Conservation (phyloP, 1,140 invertebrate species). For the Drosophila parabipectinata region DNA sequence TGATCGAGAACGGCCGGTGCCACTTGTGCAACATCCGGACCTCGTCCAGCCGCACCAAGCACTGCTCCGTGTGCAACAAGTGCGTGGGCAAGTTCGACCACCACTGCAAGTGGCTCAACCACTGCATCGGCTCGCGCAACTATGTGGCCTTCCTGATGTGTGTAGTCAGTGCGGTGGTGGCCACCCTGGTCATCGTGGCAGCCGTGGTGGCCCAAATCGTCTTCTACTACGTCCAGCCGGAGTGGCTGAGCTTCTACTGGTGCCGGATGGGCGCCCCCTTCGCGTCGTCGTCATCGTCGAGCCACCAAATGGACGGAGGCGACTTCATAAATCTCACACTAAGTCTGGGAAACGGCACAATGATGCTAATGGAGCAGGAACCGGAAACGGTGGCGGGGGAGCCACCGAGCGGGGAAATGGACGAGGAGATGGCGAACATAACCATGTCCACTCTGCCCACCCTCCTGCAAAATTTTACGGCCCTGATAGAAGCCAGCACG, state of each 20-base stretch:
- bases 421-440: slow-evolving; percentile 23
- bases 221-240: slow-evolving; percentile 86
- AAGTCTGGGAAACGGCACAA: slow-evolving; percentile 57
- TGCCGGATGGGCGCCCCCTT: slow-evolving; percentile 27
- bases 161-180: slow-evolving; percentile 92
- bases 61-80: slow-evolving; percentile 98
- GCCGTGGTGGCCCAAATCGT: slow-evolving; percentile 89
- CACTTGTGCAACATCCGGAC: slow-evolving; percentile 95
- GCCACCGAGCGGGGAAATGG: slow-evolving; percentile 2
- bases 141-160: slow-evolving; percentile 94
- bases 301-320: slow-evolving; percentile 14
- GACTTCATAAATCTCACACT: slow-evolving; percentile 69
- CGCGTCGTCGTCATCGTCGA: not conserved
- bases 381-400: slow-evolving; percentile 1
- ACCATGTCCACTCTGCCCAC: slow-evolving; percentile 63
- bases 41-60: slow-evolving; percentile 91
- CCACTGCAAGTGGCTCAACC: slow-evolving; percentile 99
- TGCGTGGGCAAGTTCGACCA: slow-evolving; percentile 97
- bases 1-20: slow-evolving; percentile 97
- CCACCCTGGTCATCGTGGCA: slow-evolving; percentile 88
- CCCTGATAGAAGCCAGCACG: slow-evolving; percentile 43
- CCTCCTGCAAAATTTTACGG: slow-evolving; percentile 59
- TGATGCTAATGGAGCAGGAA: slow-evolving; percentile 61
- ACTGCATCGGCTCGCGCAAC: slow-evolving; percentile 96
- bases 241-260: slow-evolving; percentile 85